A percentile compares a stretch with the other conserved stretches of the same genome.
phyloP scores from a whole-genome alignment of 2,888 invertebrate genomes.

The Eupithecia abbreviata region DNA sequence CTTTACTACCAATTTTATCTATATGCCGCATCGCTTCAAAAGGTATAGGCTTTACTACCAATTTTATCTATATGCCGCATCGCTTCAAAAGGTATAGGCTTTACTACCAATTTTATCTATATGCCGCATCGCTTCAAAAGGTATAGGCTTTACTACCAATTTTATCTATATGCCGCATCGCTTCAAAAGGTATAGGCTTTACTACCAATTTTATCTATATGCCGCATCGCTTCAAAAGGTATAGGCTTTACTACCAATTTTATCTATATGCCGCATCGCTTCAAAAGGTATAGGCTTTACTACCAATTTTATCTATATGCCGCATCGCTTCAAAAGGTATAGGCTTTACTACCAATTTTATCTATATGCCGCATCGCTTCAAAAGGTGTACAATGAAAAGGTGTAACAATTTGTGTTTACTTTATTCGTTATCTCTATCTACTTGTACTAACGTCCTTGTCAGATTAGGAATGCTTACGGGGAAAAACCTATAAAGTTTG shows the following conservation, averaged over 20 bases:
- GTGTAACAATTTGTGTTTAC: conserved; percentile 23
- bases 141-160: too few relatives aligned
- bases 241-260: too few relatives aligned
- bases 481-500: conserved; percentile 18
- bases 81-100: too few relatives aligned
- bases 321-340: conserved; percentile 10
- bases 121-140: conserved; percentile 9
- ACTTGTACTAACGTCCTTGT: conserved; percentile 23
- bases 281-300: too few relatives aligned
- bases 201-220: conserved; percentile 11
- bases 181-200: too few relatives aligned
- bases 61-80: too few relatives aligned
- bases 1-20: conserved; percentile 13
- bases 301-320: conserved; percentile 11
- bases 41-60: too few relatives aligned
- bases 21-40: conserved; percentile 11
- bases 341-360: conserved; percentile 4
- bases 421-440: conserved; percentile 17
- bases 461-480: conserved; percentile 27
- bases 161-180: too few relatives aligned
- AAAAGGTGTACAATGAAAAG: neutral
- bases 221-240: conserved; percentile 12
- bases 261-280: too few relatives aligned
- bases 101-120: conserved; percentile 15
- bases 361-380: conserved; percentile 12